Evolutionary conservation across 2,888 invertebrate species (phyloP), one percentile per base, ranked within the genome.

Genomic region (Tetragnatha montana): DNA sequence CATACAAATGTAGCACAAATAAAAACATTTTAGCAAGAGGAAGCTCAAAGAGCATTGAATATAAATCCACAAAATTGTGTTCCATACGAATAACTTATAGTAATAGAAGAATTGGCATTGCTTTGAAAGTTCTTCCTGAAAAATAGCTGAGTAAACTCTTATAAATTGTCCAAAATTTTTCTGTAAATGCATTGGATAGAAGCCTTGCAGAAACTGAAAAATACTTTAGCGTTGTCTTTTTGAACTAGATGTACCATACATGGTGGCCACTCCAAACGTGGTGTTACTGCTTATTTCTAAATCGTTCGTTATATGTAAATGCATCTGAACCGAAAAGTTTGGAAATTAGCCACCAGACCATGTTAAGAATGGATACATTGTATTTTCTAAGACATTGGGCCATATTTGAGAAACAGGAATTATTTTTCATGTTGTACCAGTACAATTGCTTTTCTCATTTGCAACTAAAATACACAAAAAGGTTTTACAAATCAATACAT

Each of bases 1-100:
- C 47, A 35, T 74, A 87, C 81, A 47, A 81, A 87, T 87, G 81
- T 81, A 70, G 81, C 70, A 87, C 81, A 87, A 81, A 81, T 22
- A 76, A 75, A 35, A 73, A 76, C 49, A n/a, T 47, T 75, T 81
- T 79, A 81, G 74, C 70, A 87, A 87, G 35, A 81, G 87, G 81
- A 87, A 81, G 76, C 76, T 81, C 81, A 82, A 78, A 78, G 35
- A 70, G 69, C 49, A 75, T 49, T 49, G 69, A 14, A 68, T 69
- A 81, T 80, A 75, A 49, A 80, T 87, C 68, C 49, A 87, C 80
- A 87, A 87, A 19, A 76, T n/a, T 47, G 21, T 47, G 73, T 80
- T 76, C 35, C 21, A 51, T 51, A 50, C 8, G 12, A 70, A 81
- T 47, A 70, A 69, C 17, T 21, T n/a, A 81, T 47, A 35, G 35